Conservation (phyloP, 2,113 vertebrate genomes). For the Himantopus leucocephalus region DNA sequence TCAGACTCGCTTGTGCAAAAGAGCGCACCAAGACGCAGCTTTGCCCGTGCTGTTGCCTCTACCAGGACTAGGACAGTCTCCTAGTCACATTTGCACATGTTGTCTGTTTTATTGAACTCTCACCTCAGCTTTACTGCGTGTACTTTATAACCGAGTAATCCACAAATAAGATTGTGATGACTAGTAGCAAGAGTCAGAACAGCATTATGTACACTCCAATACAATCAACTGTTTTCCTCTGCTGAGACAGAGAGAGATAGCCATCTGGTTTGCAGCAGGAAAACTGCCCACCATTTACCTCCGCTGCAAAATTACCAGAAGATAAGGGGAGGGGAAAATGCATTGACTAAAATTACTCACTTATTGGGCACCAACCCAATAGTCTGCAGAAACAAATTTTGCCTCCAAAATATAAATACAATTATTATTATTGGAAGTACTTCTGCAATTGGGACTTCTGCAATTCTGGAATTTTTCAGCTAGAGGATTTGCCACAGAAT, state of each 20-base stretch:
- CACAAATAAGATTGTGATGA: background rate
- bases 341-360: background rate
- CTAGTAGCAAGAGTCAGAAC: background rate
- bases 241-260: background rate
- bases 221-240: background rate
- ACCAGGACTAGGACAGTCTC: background rate
- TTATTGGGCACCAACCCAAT: background rate
- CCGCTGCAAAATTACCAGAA: constrained; percentile 24
- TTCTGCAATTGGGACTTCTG: background rate
- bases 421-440: background rate
- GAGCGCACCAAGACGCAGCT: accelerated
- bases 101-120: background rate
- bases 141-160: background rate
- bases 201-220: background rate
- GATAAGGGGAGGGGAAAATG: background rate
- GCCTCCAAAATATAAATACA: background rate
- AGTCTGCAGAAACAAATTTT: background rate
- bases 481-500: background rate
- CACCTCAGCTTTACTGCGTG: background rate
- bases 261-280: background rate
- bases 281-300: background rate
- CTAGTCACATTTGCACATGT: background rate
- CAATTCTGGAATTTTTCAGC: background rate
- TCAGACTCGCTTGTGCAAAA: background rate
- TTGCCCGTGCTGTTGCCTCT: background rate